Evolutionary conservation across 2,113 vertebrate genomes (phyloP).

Genomic region (Rafetus swinhoei): DNA sequence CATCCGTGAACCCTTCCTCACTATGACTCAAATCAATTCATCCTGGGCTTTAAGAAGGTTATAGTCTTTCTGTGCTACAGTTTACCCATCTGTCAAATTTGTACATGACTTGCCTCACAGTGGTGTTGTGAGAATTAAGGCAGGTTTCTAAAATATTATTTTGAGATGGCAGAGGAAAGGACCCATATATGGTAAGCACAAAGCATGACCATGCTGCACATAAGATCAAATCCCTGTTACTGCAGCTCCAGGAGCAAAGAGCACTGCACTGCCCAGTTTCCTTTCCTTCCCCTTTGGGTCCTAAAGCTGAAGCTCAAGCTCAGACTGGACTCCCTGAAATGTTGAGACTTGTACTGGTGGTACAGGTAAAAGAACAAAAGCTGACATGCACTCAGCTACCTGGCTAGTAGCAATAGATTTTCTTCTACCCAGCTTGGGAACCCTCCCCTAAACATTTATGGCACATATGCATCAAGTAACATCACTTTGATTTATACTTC

Average conservation of each 20-base stretch:
- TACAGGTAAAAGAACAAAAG: neutral
- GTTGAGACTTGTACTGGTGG: neutral
- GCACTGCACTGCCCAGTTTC: neutral
- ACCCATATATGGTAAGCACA: neutral
- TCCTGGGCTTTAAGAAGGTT: neutral
- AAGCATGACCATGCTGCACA: neutral
- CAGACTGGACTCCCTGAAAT: accelerated
- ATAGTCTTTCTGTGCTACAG: neutral
- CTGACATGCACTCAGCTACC: neutral
- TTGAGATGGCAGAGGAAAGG: neutral
- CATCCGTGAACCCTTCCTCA: neutral
- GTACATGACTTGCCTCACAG: neutral
- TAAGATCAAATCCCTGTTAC: neutral
- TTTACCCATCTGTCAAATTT: neutral
- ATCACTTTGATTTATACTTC: neutral
- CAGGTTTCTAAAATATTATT: neutral
- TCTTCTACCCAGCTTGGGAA: neutral
- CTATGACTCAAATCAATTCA: neutral
- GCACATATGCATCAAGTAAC: neutral
- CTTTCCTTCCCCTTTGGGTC: neutral
- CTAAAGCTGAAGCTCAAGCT: neutral
- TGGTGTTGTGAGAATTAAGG: neutral
- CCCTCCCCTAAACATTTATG: neutral
- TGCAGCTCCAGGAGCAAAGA: neutral
- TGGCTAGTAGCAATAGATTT: neutral